Base-by-base conservation (phyloP, 1,140 invertebrate genomes). In the Catajapyx aquilonaris region DNA sequence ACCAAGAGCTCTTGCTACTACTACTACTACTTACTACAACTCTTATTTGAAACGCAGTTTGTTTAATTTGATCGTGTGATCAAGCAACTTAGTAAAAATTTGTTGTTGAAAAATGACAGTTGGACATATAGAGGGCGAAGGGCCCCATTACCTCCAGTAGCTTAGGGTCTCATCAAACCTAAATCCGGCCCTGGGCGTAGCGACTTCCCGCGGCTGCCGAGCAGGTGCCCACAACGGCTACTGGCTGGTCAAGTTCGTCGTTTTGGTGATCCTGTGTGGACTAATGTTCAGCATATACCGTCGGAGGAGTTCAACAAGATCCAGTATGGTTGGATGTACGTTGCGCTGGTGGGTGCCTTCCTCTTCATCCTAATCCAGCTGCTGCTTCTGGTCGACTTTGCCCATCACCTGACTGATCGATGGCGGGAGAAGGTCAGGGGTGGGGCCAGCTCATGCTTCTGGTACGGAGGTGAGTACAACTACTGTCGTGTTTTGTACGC, bases 361-460 rank as follows among this genome's bases (percentile, higher is more conserved):
- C 39, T 66, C 19, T 69, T 68, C 52, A 63, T 69, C 23, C 42
- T 69, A 10, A 66, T 69, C 32, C 66, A 69, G 49, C 51, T 69
- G 28, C 53, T 69, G 39, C 48, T 69, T 5, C 47, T 69, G 22
- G 58, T 69, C 28, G 66, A 69, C 42, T 65, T 69, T 48, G 65
- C 63, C 21, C 64, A 68, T 46, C 56, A 57, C 17, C 56, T 66
- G 52, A 64, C 61, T 34, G 63, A 69, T 46, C 55, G 44, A 33
- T 43, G 51, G 37, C 35, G 50, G 21, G 54, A 53, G 25, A 62
- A 61, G 41, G 65, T 69, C 39, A 54, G 60, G 20, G 37, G 47
- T 42, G 62, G 55, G 15, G 59, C 64, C 25, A 57, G 54, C 20
- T 56, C 61, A 37, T 53, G 51, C 35, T 41, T 41, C 17, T 70